Percentiles rank a stretch among this genome's conserved stretches.
Conservation (phyloP, 2,113 vertebrate species). For the Malaclemys terrapin region DNA sequence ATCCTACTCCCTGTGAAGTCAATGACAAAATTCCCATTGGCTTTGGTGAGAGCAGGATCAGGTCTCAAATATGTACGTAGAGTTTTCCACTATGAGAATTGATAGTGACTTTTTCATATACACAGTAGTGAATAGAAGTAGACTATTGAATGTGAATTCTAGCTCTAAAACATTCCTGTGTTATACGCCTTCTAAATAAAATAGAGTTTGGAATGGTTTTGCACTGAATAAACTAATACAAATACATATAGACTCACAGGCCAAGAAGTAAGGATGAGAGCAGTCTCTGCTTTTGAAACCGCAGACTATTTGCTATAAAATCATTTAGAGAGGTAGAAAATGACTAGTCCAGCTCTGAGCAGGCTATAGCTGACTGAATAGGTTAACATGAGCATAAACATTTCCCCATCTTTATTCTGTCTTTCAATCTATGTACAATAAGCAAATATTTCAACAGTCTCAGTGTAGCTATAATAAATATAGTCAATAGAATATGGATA, state of each 20-base stretch:
- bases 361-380: conserved; percentile 62
- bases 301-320: conserved; percentile 38
- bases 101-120: conserved; percentile 18
- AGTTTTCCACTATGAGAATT: neutral
- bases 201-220: conserved; percentile 41
- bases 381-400: conserved; percentile 52
- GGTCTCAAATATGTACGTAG: neutral
- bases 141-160: neutral
- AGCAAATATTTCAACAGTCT: conserved; percentile 56
- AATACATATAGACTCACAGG: neutral
- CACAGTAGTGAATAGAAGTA: conserved; percentile 14
- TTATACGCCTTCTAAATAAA: conserved; percentile 58
- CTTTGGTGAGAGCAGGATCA: neutral
- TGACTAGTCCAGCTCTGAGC: conserved; percentile 36
- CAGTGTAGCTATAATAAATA: conserved; percentile 54
- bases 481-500: conserved; percentile 59
- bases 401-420: conserved; percentile 51
- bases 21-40: neutral
- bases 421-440: conserved; percentile 12
- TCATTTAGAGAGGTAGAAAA: conserved; percentile 59
- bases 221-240: neutral
- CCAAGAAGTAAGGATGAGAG: conserved; percentile 21
- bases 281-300: conserved; percentile 46
- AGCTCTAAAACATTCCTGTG: conserved; percentile 18
- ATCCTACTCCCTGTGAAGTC: neutral